Evolutionary conservation across 2,113 vertebrate species (phyloP).

Genomic region (Neogale vison): DNA sequence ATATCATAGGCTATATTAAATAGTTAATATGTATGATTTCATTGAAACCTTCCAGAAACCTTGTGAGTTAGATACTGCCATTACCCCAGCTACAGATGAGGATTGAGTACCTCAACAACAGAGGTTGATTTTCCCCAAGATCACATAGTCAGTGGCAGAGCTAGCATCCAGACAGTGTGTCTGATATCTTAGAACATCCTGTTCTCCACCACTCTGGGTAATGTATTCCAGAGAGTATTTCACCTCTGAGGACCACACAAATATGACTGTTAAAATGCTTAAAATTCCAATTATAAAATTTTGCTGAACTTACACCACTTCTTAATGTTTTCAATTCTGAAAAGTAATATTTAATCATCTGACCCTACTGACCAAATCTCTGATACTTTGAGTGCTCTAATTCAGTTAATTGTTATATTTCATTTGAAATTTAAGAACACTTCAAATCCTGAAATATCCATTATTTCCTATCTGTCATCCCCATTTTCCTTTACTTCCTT

Average conservation of each 20-base stretch:
- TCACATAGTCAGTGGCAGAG: background rate
- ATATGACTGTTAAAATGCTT: background rate
- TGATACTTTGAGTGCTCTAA: background rate
- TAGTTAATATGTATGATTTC: background rate
- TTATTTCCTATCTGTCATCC: background rate
- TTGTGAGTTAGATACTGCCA: background rate
- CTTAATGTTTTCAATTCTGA: background rate
- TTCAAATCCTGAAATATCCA: background rate
- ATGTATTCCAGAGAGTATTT: background rate
- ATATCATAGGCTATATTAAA: background rate
- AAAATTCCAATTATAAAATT: background rate
- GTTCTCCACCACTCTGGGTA: background rate
- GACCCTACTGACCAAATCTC: background rate
- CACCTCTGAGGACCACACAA: background rate
- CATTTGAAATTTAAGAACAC: background rate
- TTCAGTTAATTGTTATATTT: background rate
- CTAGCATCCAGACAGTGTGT: background rate
- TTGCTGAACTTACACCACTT: background rate
- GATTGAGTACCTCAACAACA: background rate
- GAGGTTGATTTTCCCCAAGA: background rate
- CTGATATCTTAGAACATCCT: background rate
- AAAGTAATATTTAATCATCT: background rate
- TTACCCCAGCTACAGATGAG: background rate
- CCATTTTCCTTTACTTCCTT: background rate
- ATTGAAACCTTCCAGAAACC: background rate